Percentiles rank a stretch among this genome's conserved stretches.
Conservation (phyloP, 2,888 invertebrate genomes). For the Cryptocephalus primarius region DNA sequence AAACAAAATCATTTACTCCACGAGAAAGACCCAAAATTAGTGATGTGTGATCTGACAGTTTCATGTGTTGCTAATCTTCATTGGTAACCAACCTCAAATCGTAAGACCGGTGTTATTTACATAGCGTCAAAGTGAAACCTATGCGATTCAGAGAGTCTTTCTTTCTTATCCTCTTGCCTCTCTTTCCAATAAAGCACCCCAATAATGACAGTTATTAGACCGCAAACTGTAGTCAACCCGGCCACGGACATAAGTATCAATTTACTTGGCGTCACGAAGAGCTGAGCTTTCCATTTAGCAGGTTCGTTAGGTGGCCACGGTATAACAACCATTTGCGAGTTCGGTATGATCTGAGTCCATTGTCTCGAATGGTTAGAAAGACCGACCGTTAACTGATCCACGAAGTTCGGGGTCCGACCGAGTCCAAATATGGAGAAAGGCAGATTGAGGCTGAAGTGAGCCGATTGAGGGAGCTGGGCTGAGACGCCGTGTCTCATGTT, state of each 20-base stretch:
- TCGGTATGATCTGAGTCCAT: constrained; percentile 92
- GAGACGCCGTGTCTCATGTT: constrained; percentile 67
- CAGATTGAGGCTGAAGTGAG: constrained; percentile 84
- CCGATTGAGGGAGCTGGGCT: constrained; percentile 83
- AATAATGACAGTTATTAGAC: constrained; percentile 75
- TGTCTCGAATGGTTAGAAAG: constrained; percentile 56
- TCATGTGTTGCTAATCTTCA: too few relatives aligned
- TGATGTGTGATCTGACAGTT: too few relatives aligned
- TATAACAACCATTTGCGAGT: constrained; percentile 93
- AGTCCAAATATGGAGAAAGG: constrained; percentile 95
- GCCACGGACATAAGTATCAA: constrained; percentile 84
- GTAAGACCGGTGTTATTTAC: constrained; percentile 36
- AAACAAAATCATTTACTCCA: too few relatives aligned
- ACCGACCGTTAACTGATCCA: constrained; percentile 78
- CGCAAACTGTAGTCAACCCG: constrained; percentile 76
- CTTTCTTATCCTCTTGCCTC: constrained; percentile 67
- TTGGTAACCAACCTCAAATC: too few relatives aligned
- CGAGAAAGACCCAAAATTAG: too few relatives aligned
- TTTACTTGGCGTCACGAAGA: constrained; percentile 92
- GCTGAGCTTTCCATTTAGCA: constrained; percentile 74
- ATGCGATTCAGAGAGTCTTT: constrained; percentile 68
- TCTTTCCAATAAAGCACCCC: constrained; percentile 84
- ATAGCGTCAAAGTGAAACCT: constrained; percentile 81
- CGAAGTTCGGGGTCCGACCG: constrained; percentile 96
- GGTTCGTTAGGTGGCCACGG: constrained; percentile 73